A percentile compares a stretch with the other conserved stretches of the same genome.
phyloP scores from a whole-genome alignment of 2,797 vertebrate species.

The Fundulus diaphanus region DNA sequence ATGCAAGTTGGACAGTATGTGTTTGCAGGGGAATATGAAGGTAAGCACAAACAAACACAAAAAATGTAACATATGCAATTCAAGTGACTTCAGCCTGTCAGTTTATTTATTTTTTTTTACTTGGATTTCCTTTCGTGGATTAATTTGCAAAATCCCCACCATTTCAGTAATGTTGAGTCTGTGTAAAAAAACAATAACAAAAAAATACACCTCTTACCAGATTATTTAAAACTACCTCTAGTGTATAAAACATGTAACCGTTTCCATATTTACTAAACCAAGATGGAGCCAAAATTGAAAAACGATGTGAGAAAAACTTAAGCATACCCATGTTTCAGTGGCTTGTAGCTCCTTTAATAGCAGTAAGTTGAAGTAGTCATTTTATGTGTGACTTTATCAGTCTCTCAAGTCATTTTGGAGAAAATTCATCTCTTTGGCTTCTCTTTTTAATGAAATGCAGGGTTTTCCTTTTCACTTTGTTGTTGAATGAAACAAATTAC shows the following conservation, averaged over 20 bases:
- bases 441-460: not conserved
- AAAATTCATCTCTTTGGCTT: not conserved
- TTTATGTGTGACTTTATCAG: not conserved
- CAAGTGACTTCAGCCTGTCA: too few species aligned
- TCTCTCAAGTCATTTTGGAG: not conserved
- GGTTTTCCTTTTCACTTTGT: not conserved
- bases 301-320: not conserved
- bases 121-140: not conserved
- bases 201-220: not conserved
- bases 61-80: too few species aligned
- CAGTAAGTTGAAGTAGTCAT: not conserved
- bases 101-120: not conserved
- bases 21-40: conserved; percentile 96
- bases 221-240: not conserved
- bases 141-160: not conserved
- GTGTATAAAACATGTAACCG: not conserved
- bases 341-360: not conserved
- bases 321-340: not conserved
- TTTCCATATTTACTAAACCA: not conserved
- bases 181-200: not conserved
- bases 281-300: not conserved
- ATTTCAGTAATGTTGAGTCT: not conserved
- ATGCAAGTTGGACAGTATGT: conserved; percentile 94
- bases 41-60: conserved; percentile 72
- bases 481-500: not conserved